A percentile compares a stretch with the other conserved stretches of the same genome.
Evolutionary conservation across 2,113 vertebrate species (phyloP).

Genomic region (Atlantisia rogersi): DNA sequence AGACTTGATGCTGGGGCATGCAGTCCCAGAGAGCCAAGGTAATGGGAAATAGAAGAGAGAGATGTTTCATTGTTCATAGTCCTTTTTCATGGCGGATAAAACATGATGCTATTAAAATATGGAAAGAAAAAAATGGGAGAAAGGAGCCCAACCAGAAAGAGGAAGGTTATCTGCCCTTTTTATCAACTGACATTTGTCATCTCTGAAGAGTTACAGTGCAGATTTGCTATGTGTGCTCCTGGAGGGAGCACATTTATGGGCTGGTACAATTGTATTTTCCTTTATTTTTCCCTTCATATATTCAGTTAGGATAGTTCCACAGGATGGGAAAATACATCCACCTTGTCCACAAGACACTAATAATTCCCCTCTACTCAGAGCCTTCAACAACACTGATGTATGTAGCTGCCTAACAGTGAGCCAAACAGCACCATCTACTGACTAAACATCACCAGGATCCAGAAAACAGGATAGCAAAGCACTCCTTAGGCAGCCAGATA

Average conservation of each 20-base stretch:
- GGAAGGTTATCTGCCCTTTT: neutral
- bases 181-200: neutral
- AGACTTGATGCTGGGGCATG: neutral
- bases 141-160: neutral
- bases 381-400: neutral
- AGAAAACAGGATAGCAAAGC: neutral
- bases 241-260: neutral
- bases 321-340: neutral
- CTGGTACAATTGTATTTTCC: neutral
- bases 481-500: neutral
- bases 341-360: neutral
- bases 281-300: neutral
- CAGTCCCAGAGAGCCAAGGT: neutral
- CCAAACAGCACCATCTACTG: conserved; percentile 68
- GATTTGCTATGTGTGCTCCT: neutral
- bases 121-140: neutral
- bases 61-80: neutral
- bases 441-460: neutral
- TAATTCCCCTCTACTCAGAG: neutral
- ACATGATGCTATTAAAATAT: neutral
- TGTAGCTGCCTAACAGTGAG: neutral
- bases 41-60: neutral
- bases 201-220: neutral
- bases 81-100: neutral
- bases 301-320: neutral